phyloP scores from a whole-genome alignment of 2,113 vertebrate species.

The Paradoxurus hermaphroditus region DNA sequence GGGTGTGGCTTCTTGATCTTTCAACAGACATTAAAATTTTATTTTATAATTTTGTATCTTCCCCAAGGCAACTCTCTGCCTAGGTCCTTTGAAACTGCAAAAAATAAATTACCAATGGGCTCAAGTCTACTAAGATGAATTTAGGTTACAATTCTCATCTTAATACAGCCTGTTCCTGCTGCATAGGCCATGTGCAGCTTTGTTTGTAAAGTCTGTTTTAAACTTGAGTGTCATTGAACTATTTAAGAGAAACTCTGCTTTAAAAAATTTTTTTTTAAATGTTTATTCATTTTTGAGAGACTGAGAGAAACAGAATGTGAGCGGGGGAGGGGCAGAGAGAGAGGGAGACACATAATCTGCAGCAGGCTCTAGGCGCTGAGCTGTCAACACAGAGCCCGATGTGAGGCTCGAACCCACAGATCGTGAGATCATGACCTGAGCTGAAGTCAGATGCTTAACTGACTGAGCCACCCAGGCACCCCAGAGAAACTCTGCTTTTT shows the following conservation, averaged over 20 bases:
- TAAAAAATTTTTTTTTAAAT: background rate
- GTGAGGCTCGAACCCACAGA: too few species aligned
- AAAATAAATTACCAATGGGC: constrained; percentile 18
- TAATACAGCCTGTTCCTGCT: background rate
- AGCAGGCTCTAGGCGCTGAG: too few species aligned
- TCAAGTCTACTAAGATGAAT: background rate
- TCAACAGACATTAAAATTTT: constrained; percentile 47
- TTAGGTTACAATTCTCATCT: background rate
- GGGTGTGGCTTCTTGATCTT: constrained; percentile 35
- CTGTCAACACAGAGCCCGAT: too few species aligned
- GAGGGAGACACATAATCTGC: too few species aligned
- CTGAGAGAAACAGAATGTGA: too few species aligned
- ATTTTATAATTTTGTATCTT: constrained; percentile 49
- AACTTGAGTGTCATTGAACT: background rate
- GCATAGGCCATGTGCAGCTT: background rate
- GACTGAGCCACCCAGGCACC: too few species aligned
- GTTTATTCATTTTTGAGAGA: too few species aligned
- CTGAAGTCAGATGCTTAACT: too few species aligned
- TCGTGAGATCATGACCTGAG: too few species aligned
- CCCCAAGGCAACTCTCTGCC: constrained; percentile 25
- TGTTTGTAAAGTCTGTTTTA: background rate
- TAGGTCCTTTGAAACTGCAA: constrained; percentile 56
- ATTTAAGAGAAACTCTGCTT: background rate
- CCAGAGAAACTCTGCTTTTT: background rate
- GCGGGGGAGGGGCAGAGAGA: too few species aligned